These are phyloP conservation scores for Tromatobia lineatoria DNA, from an alignment of 2,888 invertebrate genomes.

Conservation along the genomic window DNA sequence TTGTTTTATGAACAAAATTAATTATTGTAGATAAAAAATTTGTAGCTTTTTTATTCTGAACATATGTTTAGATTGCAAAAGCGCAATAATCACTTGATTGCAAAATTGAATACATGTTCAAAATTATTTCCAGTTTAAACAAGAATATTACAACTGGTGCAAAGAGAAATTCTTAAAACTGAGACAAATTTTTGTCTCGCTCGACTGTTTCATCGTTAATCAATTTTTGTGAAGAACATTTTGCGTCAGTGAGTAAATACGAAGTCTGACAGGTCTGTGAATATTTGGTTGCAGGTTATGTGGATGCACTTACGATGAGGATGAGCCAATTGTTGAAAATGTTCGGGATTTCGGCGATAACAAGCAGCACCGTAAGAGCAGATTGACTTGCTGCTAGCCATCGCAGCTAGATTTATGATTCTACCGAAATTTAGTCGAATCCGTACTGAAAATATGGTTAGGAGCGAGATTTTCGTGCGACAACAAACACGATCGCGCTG, in stretches of 20 bases:
- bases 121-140: no score
- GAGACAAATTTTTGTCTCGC: no score
- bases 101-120: no score
- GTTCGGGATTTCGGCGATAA: constrained; percentile 94
- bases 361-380: constrained; percentile 90
- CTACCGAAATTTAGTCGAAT: neutral
- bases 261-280: constrained; percentile 7
- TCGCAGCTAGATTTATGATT: neutral
- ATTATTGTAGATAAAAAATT: no score
- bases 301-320: constrained; percentile 89
- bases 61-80: neutral
- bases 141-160: no score
- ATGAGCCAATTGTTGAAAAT: constrained; percentile 93
- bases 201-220: neutral
- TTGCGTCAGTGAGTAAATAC: neutral
- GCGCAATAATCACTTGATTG: no score
- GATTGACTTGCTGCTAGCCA: neutral
- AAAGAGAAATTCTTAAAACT: no score
- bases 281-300: constrained; percentile 13
- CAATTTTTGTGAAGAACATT: neutral
- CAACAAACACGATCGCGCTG: no score
- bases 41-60: no score
- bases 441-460: no score
- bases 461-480: no score
- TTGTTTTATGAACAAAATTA: constrained; percentile 20